Base-by-base conservation (phyloP, 2,113 vertebrate genomes). In the Perccottus glenii region DNA sequence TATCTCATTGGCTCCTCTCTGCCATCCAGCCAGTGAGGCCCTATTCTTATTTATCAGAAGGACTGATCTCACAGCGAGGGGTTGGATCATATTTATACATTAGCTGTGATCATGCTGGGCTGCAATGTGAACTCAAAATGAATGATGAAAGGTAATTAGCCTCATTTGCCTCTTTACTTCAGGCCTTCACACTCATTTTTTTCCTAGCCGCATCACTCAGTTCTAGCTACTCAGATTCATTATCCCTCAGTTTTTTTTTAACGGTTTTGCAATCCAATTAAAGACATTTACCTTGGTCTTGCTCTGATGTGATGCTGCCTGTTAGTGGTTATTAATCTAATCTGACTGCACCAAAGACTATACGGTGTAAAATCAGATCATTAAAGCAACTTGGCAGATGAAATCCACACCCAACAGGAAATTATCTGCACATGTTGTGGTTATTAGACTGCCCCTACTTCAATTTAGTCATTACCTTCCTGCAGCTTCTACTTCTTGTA, bases 111-210 rank as follows among this genome's bases (percentile, higher is more conserved):
- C 33, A 57, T 40, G 70, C 72, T 66, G 64, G 57, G 73, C 76
- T 64, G 44, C 2, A 72, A 52, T 51, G 40, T 61, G 75, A 48
- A 59, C 50, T 53, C 52, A 32, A 80, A 62, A 76, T 78, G 72
- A 73, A 56, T 35, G 57, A 82, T 81, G 68, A 65, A 81, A 61
- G 9, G 1, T 67, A 84, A 87, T 88, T 75, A 65, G 55, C 56
- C 15, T 53, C 70, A 9, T 49, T 62, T 11, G 15, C 49, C 11
- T 56, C n/a, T 46, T 11, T 16, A 42, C 32, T 44, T 15, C 6
- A 11, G 19, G 7, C 51, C 8, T 52, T 64, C 35, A 47, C 40
- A 55, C 16, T 33, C n/a, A 35, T 53, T 36, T 12, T 35, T 38
- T 11, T 12, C 14, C 36, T 2, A 59, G 8, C 55, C 15, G 10